A percentile compares a stretch with the other conserved stretches of the same genome.
These are phyloP conservation scores for Hirtodrosophila cameraria DNA, from an alignment of 2,888 invertebrate genomes.

Conservation along the genomic window DNA sequence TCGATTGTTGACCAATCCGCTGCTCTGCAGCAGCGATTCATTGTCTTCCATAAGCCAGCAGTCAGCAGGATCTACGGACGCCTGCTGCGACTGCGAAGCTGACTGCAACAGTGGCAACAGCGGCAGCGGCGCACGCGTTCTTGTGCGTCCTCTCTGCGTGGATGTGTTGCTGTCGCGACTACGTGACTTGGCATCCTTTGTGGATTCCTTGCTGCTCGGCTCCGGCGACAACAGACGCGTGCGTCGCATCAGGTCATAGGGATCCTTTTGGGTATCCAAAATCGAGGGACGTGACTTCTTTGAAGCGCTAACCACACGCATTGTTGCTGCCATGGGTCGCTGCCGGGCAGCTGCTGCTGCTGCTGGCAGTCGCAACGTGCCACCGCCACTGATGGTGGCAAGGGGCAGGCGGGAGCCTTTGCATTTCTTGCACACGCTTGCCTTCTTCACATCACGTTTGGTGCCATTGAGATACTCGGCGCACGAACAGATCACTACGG, in stretches of 20 bases:
- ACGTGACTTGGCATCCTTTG: conserved; percentile 74
- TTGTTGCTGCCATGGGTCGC: conserved; percentile 85
- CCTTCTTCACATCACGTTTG: conserved; percentile 89
- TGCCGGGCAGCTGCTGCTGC: conserved; percentile 54
- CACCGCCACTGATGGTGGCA: conserved; percentile 88
- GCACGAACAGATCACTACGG: conserved; percentile 92
- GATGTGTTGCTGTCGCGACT: conserved; percentile 74
- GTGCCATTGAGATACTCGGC: conserved; percentile 92
- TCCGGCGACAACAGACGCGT: conserved; percentile 89
- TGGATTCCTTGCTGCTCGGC: conserved; percentile 47
- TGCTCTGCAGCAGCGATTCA: conserved; percentile 58
- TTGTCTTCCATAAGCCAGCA: conserved; percentile 82
- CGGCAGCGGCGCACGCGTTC: conserved; percentile 84
- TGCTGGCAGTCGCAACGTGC: conserved; percentile 85
- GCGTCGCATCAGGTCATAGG: conserved; percentile 93
- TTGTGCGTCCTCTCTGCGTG: conserved; percentile 85
- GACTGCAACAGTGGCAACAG: conserved; percentile 44
- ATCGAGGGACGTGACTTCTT: conserved; percentile 87
- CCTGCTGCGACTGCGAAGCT: conserved; percentile 4
- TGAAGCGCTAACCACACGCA: conserved; percentile 86
- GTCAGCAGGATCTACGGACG: conserved; percentile 66
- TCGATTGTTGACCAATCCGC: conserved; percentile 39
- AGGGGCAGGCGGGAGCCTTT: conserved; percentile 91
- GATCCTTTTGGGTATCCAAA: conserved; percentile 88
- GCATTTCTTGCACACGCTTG: conserved; percentile 92